Evolutionary conservation across 2,888 invertebrate species (phyloP), one percentile per base, ranked within the genome.

Genomic region (Sinelater perroti): DNA sequence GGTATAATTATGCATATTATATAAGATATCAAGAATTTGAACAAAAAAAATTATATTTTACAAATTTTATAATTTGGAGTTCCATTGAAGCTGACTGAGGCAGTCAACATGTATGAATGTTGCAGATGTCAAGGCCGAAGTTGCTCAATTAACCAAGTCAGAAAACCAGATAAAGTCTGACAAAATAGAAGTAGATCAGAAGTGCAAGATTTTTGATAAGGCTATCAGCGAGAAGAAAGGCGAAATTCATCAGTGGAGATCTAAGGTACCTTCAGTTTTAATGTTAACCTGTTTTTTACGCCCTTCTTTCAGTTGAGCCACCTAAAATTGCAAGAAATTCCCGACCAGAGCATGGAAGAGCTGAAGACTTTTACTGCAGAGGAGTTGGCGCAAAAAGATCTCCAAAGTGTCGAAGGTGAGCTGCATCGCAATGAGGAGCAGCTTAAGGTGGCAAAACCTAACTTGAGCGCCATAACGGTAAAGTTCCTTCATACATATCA

Each of bases 181-280:
- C 47, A 85, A 90, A 35, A 80, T 95, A 0, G 92, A 93, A 68
- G 81, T 91, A 0, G 88, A 90, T 57, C 87, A 90, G 64, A 87
- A 88, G 33, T 72, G 91, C 0, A 85, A 83, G 45, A 83, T 83
- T 1, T 79, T 84, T 52, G 81, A 83, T 14, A 85, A 85, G 44
- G 76, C 80, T 11, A 72, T 90, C 11, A 78, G 82, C 1, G 87
- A 87, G 0, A 79, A 83, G 7, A 80, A 79, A 59, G 74, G 77
- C 1, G 82, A 83, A 51, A 81, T 85, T 20, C 85, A 87, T 0
- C 77, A 82, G 38, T 85, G 84, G 75, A 78, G 80, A 54, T 80
- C 75, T 69, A 82, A 83, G 77, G 80, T 86, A 79, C 62, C 54
- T 61, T 31, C 26, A 14, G 42, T 31, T 11, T 40, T 56, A 21